Base-by-base conservation (phyloP, 2,888 invertebrate genomes). In the Parthenolecanium corni region DNA sequence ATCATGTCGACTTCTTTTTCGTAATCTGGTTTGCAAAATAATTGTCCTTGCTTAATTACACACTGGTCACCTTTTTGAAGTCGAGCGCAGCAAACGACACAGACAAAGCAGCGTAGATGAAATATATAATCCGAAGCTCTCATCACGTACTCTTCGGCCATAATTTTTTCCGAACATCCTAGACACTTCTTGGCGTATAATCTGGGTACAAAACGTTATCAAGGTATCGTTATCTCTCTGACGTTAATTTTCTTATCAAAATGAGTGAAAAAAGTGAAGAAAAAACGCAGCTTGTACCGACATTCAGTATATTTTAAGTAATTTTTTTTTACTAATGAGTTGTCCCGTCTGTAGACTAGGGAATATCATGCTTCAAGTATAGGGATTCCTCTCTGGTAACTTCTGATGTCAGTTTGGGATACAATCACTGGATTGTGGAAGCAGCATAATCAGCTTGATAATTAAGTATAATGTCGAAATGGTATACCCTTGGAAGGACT, bases 41-140 rank as follows among this genome's bases (percentile, higher is more conserved):
- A 78, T 72, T 87, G 86, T 47, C 81, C 85, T 79, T 77, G 85
- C 77, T 76, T 86, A 72, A 87, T 79, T 67, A 87, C 84, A 73
- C 85, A 89, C 72, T 88, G 83, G 72, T 89, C 88, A 24, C 88
- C 86, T 74, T 86, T 85, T 74, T 86, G 85, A 51, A 89, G 77
- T 65, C 82, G 78, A 23, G 80, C 80, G 1, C 86, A 84, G 71
- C 89, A 89, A 16, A 84, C 85, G 52, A 84, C 82, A 72, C 89
- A 89, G 54, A 82, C 79, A 74, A 89, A 89, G 74, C 89, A 89
- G 69, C 82, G 78, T 66, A 86, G 76, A 76, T 89, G 89, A 73
- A 85, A 89, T 67, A 87, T 83, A 71, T 80, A 81, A 68, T 82
- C 82, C 70, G 80, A 77, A 54, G 69, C 68, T 68, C 86, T 77